These are phyloP conservation scores for Heloderma charlesbogerti DNA, from an alignment of 2,113 vertebrate species.

Conservation along the genomic window DNA sequence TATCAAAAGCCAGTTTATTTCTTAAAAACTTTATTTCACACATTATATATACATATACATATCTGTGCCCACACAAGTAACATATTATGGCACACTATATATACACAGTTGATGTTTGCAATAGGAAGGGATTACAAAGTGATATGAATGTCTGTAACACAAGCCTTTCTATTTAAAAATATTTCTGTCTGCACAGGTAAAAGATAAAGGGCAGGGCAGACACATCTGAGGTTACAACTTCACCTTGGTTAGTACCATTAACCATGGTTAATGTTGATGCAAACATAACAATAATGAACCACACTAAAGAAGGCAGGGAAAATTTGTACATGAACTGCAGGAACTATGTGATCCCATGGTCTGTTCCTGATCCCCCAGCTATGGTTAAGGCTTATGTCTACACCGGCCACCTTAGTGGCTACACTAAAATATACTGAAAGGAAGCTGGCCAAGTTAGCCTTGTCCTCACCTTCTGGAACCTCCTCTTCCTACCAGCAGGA, in stretches of 20 bases:
- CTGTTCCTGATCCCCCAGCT: not conserved
- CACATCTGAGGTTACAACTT: not conserved
- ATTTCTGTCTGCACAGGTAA: not conserved
- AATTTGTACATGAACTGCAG: not conserved
- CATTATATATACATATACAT: not conserved
- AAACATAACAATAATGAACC: not conserved
- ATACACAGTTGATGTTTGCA: not conserved
- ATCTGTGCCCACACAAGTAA: not conserved
- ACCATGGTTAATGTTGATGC: not conserved
- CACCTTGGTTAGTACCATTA: not conserved
- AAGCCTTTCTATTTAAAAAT: not conserved
- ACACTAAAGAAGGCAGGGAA: not conserved
- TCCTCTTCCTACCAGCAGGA: no score
- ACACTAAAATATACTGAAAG: not conserved
- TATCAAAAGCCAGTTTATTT: not conserved
- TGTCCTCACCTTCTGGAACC: not conserved
- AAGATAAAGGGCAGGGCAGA: not conserved
- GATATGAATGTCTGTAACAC: not conserved
- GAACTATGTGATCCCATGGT: not conserved
- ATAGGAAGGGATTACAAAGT: not conserved
- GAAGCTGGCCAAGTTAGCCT: not conserved
- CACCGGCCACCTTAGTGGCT: not conserved
- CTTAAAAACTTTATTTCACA: not conserved
- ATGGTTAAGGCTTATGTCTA: not conserved
- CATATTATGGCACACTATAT: not conserved